Percentiles rank a stretch among this genome's conserved stretches.
These are phyloP conservation scores for Heliocidaris erythrogramma DNA, from an alignment of 35 echinoderm and acorn worm genomes.

Conservation along the genomic window DNA sequence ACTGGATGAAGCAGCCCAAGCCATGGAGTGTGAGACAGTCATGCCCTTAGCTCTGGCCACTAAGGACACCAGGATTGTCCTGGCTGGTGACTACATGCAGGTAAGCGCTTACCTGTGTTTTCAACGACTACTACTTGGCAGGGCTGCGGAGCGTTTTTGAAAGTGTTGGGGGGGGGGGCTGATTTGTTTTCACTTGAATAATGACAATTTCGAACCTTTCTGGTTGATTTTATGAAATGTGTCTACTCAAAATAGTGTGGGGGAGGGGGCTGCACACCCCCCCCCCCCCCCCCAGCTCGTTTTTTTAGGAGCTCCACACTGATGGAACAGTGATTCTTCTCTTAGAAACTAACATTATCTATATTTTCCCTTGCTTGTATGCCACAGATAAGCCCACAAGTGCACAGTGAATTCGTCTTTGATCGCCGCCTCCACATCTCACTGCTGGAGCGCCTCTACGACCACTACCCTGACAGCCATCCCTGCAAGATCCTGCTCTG, in stretches of 20 bases:
- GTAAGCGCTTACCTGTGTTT: constrained; percentile 49
- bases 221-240: no score
- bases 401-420: constrained; percentile 87
- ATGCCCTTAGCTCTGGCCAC: constrained; percentile 94
- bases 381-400: constrained; percentile 87
- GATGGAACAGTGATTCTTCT: not conserved
- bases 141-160: no score
- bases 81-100: constrained; percentile 99
- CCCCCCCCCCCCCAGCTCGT: no score
- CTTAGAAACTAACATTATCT: not conserved
- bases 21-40: constrained; percentile 97
- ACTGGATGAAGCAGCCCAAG: constrained; percentile 97
- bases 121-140: not conserved
- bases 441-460: constrained; percentile 87
- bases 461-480: constrained; percentile 83
- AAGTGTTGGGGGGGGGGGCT: no score
- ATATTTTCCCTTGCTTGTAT: not conserved
- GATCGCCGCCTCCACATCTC: constrained; percentile 93
- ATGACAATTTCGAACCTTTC: no score
- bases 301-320: no score
- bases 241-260: no score
- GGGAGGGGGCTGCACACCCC: no score
- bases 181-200: no score
- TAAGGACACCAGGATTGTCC: constrained; percentile 85
- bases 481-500: constrained; percentile 98